Evolutionary conservation across 2,797 vertebrate genomes (phyloP).

Genomic region (Caiman crocodilus): DNA sequence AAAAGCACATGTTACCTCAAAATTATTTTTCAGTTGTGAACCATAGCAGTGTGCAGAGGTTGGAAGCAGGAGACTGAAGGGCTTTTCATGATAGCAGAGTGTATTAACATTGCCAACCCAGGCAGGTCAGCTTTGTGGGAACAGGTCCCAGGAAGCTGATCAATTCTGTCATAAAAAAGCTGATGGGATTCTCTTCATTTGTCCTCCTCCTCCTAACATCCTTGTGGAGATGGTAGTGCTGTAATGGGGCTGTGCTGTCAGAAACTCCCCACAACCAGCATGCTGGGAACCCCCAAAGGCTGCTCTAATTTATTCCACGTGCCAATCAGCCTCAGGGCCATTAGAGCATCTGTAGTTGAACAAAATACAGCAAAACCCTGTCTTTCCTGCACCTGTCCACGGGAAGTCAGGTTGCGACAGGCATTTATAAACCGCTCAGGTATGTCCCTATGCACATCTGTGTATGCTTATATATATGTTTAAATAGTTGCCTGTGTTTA

Average conservation of each 20-base stretch:
- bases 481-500: too few relatives aligned
- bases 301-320: neutral
- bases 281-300: too few relatives aligned
- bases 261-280: neutral
- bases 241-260: neutral
- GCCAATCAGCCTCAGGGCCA: neutral
- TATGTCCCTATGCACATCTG: neutral
- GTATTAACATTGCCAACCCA: neutral
- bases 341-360: neutral
- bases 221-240: neutral
- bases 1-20: neutral
- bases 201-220: neutral
- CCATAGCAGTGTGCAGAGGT: neutral
- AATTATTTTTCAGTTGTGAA: neutral
- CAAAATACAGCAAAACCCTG: rapidly evolving
- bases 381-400: too few relatives aligned
- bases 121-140: neutral
- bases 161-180: neutral
- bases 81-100: neutral
- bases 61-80: neutral
- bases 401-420: rapidly evolving
- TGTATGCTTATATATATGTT: too few relatives aligned
- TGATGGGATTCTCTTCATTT: neutral
- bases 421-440: too few relatives aligned
- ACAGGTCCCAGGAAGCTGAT: neutral